Conservation (phyloP, 2,113 vertebrate species). For the Empidonax alnorum region DNA sequence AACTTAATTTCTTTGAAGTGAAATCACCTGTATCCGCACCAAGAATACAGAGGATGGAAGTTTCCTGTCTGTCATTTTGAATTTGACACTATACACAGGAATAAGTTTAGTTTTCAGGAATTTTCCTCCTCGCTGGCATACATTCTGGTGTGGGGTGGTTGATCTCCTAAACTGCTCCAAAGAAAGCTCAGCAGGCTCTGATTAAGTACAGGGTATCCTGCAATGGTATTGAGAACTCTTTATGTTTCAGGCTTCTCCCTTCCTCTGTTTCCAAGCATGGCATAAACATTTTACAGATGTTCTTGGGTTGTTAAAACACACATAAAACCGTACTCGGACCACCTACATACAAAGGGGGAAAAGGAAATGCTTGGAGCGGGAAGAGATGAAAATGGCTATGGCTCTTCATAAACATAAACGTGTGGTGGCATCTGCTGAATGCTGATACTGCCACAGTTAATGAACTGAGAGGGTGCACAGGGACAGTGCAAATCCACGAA, state of each 20-base stretch:
- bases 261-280: not conserved
- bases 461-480: not conserved
- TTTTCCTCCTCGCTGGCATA: not conserved
- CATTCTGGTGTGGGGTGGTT: accelerated
- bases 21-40: not conserved
- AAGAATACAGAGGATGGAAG: not conserved
- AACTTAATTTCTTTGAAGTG: not conserved
- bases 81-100: not conserved
- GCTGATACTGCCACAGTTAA: not conserved
- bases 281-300: not conserved
- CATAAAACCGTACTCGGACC: not conserved
- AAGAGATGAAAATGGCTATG: not conserved
- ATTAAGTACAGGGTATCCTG: not conserved
- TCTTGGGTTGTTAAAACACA: not conserved
- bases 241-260: not conserved
- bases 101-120: not conserved
- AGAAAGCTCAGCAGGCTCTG: not conserved
- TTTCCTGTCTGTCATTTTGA: not conserved
- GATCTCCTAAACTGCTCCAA: not conserved
- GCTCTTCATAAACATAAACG: accelerated
- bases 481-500: accelerated
- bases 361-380: not conserved
- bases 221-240: not conserved
- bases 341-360: not conserved
- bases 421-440: not conserved